phyloP scores from a whole-genome alignment of 2,113 vertebrate species.

The Epinephelus cyanopodus region DNA sequence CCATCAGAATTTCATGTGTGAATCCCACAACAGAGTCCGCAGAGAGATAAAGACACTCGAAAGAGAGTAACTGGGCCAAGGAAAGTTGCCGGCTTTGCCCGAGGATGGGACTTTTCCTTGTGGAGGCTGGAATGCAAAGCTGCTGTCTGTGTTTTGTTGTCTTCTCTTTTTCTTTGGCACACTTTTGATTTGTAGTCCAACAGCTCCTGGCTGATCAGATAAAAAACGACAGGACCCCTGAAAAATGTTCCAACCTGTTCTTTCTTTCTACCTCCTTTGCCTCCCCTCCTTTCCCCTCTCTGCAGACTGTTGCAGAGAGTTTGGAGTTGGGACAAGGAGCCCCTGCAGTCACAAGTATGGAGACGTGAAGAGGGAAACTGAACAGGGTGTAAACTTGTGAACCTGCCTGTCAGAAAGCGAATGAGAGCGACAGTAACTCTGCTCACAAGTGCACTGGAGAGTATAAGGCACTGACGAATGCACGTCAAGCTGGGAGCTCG shows the following conservation, averaged over 20 bases:
- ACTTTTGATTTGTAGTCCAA: conserved; percentile 85
- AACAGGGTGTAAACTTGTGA: conserved; percentile 78
- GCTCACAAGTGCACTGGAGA: conserved; percentile 29
- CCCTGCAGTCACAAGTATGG: conserved; percentile 79
- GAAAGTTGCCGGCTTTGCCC: conserved; percentile 73
- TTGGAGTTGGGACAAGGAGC: conserved; percentile 66
- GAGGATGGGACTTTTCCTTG: conserved; percentile 79
- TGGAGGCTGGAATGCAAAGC: conserved; percentile 77
- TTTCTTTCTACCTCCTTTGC: conserved; percentile 50
- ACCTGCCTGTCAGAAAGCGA: conserved; percentile 70
- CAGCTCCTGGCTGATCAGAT: conserved; percentile 88
- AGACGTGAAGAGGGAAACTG: conserved; percentile 50
- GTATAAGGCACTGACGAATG: conserved; percentile 20
- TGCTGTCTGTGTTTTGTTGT: conserved; percentile 74
- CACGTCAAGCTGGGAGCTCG: conserved; percentile 5
- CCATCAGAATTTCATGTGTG: conserved; percentile 51
- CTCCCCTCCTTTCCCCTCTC: conserved; percentile 41
- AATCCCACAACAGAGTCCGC: conserved; percentile 64
- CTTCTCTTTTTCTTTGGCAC: conserved; percentile 68
- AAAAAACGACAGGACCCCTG: conserved; percentile 86
- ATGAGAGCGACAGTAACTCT: conserved; percentile 51
- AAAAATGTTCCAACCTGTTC: conserved; percentile 88
- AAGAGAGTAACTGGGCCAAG: conserved; percentile 78
- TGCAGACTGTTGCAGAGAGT: conserved; percentile 52
- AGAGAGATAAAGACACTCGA: conserved; percentile 62